Conservation (phyloP, 2,888 invertebrate genomes). For the Azorinus chamasolen region DNA sequence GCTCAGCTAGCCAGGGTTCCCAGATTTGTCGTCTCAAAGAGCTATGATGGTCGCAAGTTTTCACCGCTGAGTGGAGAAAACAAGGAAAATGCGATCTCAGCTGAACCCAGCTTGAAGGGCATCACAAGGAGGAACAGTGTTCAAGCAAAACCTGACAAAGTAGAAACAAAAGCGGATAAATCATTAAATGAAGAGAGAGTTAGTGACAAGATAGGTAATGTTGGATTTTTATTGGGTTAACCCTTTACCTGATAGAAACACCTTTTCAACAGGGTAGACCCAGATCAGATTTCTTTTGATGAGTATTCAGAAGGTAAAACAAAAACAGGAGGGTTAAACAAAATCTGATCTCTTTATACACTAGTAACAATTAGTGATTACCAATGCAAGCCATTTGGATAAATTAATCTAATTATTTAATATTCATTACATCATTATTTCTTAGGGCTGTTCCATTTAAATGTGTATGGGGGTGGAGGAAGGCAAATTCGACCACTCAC, state of each 20-base stretch:
- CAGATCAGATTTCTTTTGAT: background rate
- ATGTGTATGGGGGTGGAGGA: too few species aligned
- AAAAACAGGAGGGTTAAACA: too few species aligned
- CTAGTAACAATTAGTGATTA: too few species aligned
- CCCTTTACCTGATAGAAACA: background rate
- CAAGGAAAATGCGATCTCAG: constrained; percentile 39
- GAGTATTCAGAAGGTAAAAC: too few species aligned
- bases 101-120: background rate
- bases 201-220: constrained; percentile 1
- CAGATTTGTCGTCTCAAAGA: constrained; percentile 31
- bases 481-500: too few species aligned
- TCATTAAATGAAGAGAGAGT: background rate
- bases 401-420: too few species aligned
- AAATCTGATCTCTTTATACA: too few species aligned
- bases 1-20: constrained; percentile 6
- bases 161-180: background rate
- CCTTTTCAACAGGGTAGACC: background rate
- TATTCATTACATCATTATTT: too few species aligned
- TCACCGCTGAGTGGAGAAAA: constrained; percentile 32
- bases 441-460: too few species aligned
- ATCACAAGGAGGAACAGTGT: background rate
- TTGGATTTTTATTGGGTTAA: background rate
- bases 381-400: too few species aligned
- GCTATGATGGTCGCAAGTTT: constrained; percentile 51
- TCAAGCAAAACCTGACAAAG: background rate